Evolutionary conservation across 37 sponge, comb jelly and placozoan genomes (phyloP), one percentile per base, ranked within the genome.

Genomic region (Beroe forskalii): DNA sequence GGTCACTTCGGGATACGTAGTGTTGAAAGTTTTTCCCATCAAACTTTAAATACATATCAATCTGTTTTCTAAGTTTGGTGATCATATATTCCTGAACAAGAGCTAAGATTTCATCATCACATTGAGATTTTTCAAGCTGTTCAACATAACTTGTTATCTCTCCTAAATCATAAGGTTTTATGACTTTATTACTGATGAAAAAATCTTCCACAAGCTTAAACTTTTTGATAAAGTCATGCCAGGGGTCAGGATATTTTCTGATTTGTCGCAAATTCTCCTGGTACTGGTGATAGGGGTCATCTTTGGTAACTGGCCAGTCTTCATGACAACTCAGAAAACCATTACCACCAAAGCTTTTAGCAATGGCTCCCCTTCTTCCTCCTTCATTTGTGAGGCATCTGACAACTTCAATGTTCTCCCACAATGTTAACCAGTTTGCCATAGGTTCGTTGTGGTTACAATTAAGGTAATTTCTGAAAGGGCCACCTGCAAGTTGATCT

Each of bases 331-430:
- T 44, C n/a, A 80, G 28, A 43, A 80, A 80, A 43, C 86, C 86
- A 42, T 80, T 80, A 25, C 86, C 86, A 1, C 86, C 86, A 44
- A 80, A 80, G n/a, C 55, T 44, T 80, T 80, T 80, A 27, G 86
- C 86, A 44, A 20, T 38, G 1, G 86, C 86, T 28, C 86, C 86
- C 19, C 86, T 17, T 38, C 86, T 41, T 23, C 86, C 86, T 4
- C 86, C 86, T 43, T 80, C 86, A 43, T 41, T 44, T 19, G 86
- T 80, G 12, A 80, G 55, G 31, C 86, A 80, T 12, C 86, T 32
- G 1, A 42, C 28, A 43, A 80, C 35, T 27, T 80, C 86, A 42
- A 80, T 80, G 4, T 25, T 44, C 35, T 80, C 86, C 86, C 86
- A 80, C 3, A 80, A 38, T 3, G 28, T 44, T 0, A 80, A 3